Conservation (phyloP, 2,113 vertebrate genomes). For the Marmota flaviventris region DNA sequence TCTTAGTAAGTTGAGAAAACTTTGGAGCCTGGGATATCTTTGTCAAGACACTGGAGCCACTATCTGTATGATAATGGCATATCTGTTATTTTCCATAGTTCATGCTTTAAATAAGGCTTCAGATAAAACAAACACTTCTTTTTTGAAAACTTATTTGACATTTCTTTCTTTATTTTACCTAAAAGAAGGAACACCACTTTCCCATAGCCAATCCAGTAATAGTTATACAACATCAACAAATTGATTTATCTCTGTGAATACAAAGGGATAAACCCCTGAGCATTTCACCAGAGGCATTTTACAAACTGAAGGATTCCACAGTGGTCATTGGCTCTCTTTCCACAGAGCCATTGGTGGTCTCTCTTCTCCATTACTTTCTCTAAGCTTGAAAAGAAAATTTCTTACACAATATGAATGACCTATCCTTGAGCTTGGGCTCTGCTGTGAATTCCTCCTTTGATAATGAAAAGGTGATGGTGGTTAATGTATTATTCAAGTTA, state of each 20-base stretch:
- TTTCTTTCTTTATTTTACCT: background rate
- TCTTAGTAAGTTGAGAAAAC: background rate
- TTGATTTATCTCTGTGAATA: background rate
- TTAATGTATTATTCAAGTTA: constrained; percentile 46
- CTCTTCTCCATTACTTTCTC: constrained; percentile 29
- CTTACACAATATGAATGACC: background rate
- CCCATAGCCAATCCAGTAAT: background rate
- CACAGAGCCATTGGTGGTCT: background rate
- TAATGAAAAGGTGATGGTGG: constrained; percentile 38
- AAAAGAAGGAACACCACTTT: background rate
- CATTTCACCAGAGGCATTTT: background rate
- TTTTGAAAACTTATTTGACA: background rate
- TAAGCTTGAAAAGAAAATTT: constrained; percentile 51
- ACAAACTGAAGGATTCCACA: background rate
- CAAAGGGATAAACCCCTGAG: background rate
- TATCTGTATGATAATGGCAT: background rate
- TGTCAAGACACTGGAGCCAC: background rate
- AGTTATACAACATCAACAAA: background rate
- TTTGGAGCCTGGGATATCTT: background rate
- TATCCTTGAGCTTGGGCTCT: background rate
- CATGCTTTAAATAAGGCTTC: background rate
- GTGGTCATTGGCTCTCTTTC: background rate
- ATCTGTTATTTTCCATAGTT: background rate
- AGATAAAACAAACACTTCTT: background rate
- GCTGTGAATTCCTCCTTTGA: constrained; percentile 59